Base-by-base conservation (phyloP, 2,888 invertebrate species). In the Harpagoxenus sublaevis region DNA sequence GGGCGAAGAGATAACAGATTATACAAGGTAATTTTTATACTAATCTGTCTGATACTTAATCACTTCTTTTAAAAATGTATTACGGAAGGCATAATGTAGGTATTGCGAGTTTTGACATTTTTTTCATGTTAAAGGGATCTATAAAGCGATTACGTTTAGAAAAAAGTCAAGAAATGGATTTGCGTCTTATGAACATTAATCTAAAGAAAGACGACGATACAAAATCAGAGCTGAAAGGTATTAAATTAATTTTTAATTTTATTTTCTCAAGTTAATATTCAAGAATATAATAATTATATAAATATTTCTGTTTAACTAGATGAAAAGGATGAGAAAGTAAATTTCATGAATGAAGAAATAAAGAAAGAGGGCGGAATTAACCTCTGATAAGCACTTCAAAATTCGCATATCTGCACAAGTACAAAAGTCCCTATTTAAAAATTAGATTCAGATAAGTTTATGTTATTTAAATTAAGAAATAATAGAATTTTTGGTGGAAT, bases 301-400 rank as follows among this genome's bases (percentile, higher is more conserved):
- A 9, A 55, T 15, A 15, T 39, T 57, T 84, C 18, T 53, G 65
- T 48, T 78, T 75, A 12, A 90, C 42, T 95, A 95, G 97, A 96
- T 92, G 95, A 96, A 83, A 96, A 97, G 94, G 96, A 97, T 84
- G 97, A 97, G 68, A 94, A 96, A 74, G 96, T 96, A 90, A 96
- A 96, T 90, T 95, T 92, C 94, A 96, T 95, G 92, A 95, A 95
- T 91, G 97, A 97, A 90, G 97, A 97, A 93, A 95, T 96, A 91
- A 97, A 97, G 95, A 97, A 97, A 94, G 97, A 97, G 63, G 94
- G 96, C 79, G 95, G 96, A 82, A 95, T 96, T 88, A 97, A 97
- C 95, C 97, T 97, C 95, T 97, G 97, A 97, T 95, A 93, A 92
- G 92, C 85, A 77, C 84, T 71, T 83, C 45, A 74, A 15, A 42